Evolutionary conservation across 2,113 vertebrate species (phyloP), one percentile per base, ranked within the genome.

Genomic region (Phyllopteryx taeniolatus): DNA sequence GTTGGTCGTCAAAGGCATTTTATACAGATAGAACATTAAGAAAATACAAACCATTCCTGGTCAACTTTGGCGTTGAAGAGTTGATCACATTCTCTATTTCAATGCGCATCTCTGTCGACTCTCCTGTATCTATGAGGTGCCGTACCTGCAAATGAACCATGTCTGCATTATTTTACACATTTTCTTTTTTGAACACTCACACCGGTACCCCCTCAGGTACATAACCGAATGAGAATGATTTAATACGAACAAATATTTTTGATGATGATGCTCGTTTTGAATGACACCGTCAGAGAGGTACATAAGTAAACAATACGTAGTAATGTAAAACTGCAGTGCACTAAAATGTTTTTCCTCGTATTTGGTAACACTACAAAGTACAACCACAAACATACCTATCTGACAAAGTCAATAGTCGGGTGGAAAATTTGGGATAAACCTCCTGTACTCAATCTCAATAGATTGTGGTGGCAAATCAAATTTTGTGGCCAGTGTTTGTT

Each of bases 51-150:
- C 98, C 98, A 68, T 96, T 97, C 54, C 96, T 91, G 68, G 90
- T 90, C 86, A 97, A 73, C 82, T 96, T 97, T n/a, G 96, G 95
- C 1, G 95, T 96, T 6, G 93, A 95, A 5, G 94, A 90, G 85
- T 96, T 97, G 79, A 95, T 93, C 46, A 94, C 92, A 69, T 94
- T 98, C 88, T 98, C 96, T 61, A 96, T 94, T 85, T 98, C 95
- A 15, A 98, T 84, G 35, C 93, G 93, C 80, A 95, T 90, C 71
- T 96, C 96, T 79, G 92, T 94, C 63, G 92, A 79, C 75, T 98
- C 96, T 70, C 96, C 95, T 0, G 95, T 96, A 75, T 98, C 94
- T 9, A 95, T 91, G 46, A 99, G 92, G 81, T 98, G 97, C 27
- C 94, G 93, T 59, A 99, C 93, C 98, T 99, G 84, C 56, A 79